Evolutionary conservation across 1,140 invertebrate genomes (phyloP), one percentile per base, ranked within the genome.

Genomic region (Zelostemma sp.): DNA sequence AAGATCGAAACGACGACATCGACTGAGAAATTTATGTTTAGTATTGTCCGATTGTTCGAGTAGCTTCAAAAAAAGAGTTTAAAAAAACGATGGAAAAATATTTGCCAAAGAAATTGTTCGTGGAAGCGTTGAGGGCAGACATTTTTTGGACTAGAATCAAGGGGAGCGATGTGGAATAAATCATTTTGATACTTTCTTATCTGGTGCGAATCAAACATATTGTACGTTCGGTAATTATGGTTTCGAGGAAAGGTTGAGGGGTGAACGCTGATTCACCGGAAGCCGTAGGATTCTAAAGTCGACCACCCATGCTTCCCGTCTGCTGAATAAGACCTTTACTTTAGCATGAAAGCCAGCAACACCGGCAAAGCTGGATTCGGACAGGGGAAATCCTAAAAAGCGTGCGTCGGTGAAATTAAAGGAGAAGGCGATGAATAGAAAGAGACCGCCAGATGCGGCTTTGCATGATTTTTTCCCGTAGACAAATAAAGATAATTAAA

Each of bases 191-290:
- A 28, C 25, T 28, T 28, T 28, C 25, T 28, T 28, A 28, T 28
- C 25, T 28, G 25, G 8, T 8, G 25, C 25, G 33, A n/a, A 35
- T 35, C 33, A n/a, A 35, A 2, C 6, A 35, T 35, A 9, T 35
- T 35, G 33, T n/a, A n/a, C 11, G 6, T 35, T 35, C 11, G 2
- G 5, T 35, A 35, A 9, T n/a, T 9, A 35, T 9, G n/a, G 11
- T 1, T 35, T 6, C 1, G n/a, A n/a, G 11, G 57, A 16, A 53
- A 62, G 46, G 53, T 63, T 58, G 5, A 35, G 58, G 59, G 49
- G 35, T 33, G 41, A 57, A 55, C 49, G 53, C 57, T 31, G 38
- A 46, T 21, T 50, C 40, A 21, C 50, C 15, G 51, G 54, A 31
- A 63, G 33, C 51, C 53, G 15, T 14, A 41, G 6, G 18, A 18